Evolutionary conservation across 2,113 vertebrate species (phyloP), one percentile per base, ranked within the genome.

Genomic region (Solea senegalensis): DNA sequence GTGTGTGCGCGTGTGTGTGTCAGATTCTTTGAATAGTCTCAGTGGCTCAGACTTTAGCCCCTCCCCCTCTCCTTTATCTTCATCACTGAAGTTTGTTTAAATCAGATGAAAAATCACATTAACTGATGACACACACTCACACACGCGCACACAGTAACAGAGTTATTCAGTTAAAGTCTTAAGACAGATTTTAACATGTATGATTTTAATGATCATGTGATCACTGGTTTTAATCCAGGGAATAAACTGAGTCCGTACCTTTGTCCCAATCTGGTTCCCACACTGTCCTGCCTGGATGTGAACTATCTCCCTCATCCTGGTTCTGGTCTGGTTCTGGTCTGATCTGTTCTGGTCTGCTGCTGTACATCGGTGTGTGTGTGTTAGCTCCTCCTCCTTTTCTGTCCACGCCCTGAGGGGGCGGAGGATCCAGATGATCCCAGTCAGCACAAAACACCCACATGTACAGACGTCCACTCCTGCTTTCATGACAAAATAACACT

Each of bases 231-330:
- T 34, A 34, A 34, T 34, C 5, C 34, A 34, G 34, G 1, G 3
- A 3, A 34, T 34, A 34, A 34, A 34, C 34, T 34, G 51, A 9
- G 51, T 26, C 63, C 1, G 26, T 78, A 95, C 96, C 96, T 97
- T 97, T 43, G 96, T 96, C 21, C 96, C 96, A 51, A 98, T 97
- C 92, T 98, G 96, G 86, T 98, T 97, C 5, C 96, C 96, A 16
- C 96, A 98, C 78, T 97, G 96, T 28, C 96, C 96, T 21, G 96
- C 96, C 88, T 97, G 96, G 87, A 97, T 95, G 84, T 97, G 96
- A 55, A 98, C 96, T 16, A 97, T 98, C 78, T 97, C 96, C 75
- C 96, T 95, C 96, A 97, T 97, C 43, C 34, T 34, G 34, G 34
- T 56, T 69, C 69, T 69, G 4, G 9, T 5, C 28, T n/a, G 54